Conservation (phyloP, 2,888 invertebrate genomes). For the Drosophila paranaensis region DNA sequence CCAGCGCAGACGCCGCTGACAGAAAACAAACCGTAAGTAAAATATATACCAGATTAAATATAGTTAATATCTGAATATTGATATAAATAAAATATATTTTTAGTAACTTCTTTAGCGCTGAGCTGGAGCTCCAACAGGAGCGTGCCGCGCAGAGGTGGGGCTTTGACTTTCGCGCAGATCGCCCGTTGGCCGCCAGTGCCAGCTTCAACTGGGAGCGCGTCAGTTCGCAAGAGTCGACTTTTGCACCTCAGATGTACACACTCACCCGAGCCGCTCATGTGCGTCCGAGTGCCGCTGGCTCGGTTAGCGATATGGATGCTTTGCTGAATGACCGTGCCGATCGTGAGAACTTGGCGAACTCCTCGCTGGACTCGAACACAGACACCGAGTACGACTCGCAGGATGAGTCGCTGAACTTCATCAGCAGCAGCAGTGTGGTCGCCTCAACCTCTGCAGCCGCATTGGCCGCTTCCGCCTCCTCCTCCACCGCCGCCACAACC, state of each 20-base stretch:
- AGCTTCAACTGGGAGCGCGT: constrained; percentile 84
- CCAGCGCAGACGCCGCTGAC: constrained; percentile 50
- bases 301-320: constrained; percentile 68
- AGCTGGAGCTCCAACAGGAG: constrained; percentile 83
- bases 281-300: constrained; percentile 55
- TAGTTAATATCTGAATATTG: neutral
- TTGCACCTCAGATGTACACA: constrained; percentile 84
- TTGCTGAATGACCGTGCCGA: constrained; percentile 83
- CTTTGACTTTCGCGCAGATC: constrained; percentile 83
- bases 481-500: constrained; percentile 20
- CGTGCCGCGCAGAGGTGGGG: constrained; percentile 88
- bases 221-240: constrained; percentile 77
- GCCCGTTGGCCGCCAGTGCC: constrained; percentile 76
- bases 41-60: neutral
- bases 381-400: constrained; percentile 82
- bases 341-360: constrained; percentile 76
- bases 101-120: constrained; percentile 80
- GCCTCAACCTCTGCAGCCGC: constrained; percentile 56
- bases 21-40: constrained; percentile 82
- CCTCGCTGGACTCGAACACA: constrained; percentile 75
- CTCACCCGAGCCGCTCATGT: constrained; percentile 84
- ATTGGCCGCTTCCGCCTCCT: constrained; percentile 17
- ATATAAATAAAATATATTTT: neutral
- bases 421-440: constrained; percentile 28
- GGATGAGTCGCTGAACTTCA: constrained; percentile 73